Percentiles rank a stretch among this genome's conserved stretches.
These are phyloP conservation scores for Atherinomorus stipes DNA, from an alignment of 2,113 vertebrate species.

Conservation along the genomic window DNA sequence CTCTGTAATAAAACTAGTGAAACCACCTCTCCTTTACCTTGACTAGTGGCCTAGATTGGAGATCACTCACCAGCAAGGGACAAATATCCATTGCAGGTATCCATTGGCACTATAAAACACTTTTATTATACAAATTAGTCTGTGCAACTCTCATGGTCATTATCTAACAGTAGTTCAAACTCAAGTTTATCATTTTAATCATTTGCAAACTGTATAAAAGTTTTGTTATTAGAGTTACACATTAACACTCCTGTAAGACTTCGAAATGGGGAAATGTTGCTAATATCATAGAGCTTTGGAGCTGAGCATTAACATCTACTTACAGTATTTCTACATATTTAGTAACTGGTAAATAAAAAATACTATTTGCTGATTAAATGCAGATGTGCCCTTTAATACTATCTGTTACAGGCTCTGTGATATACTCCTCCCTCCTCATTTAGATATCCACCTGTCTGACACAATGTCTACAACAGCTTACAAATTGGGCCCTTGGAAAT, in stretches of 20 bases:
- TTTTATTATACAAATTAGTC: conserved; percentile 17
- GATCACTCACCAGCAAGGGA: conserved; percentile 56
- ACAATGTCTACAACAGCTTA: conserved; percentile 46
- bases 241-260: not conserved
- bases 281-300: not conserved
- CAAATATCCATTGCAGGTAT: conserved; percentile 25
- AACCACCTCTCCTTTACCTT: conserved; percentile 74
- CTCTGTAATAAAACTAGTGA: conserved; percentile 69
- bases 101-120: conserved; percentile 8
- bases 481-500: conserved; percentile 76
- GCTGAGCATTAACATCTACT: not conserved
- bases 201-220: not conserved
- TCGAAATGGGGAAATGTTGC: not conserved
- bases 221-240: not conserved
- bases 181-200: not conserved
- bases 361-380: conserved; percentile 6
- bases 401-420: conserved; percentile 38
- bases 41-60: conserved; percentile 78
- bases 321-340: not conserved
- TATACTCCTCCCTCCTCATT: conserved; percentile 45
- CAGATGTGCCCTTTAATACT: conserved; percentile 18
- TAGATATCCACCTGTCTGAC: conserved; percentile 60
- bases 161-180: not conserved
- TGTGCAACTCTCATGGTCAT: not conserved
- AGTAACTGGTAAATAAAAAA: conserved; percentile 1